These are phyloP conservation scores for Neosalanx taihuensis DNA, from an alignment of 2,797 vertebrate species.

Conservation along the genomic window DNA sequence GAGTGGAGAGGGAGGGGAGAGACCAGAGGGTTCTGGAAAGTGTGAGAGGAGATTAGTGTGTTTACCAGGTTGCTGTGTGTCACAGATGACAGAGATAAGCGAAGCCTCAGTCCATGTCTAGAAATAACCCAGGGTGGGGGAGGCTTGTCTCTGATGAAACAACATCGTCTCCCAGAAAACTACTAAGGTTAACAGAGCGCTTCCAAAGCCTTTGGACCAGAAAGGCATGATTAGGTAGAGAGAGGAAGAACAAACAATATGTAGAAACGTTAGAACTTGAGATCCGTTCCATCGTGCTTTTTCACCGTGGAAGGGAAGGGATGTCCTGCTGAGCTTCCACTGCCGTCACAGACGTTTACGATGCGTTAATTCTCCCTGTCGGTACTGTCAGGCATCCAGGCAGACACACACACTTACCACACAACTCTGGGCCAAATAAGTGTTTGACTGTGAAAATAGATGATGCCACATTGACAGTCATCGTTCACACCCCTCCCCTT, in stretches of 20 bases:
- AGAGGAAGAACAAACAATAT: not conserved
- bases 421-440: not conserved
- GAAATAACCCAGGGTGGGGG: slow-evolving; percentile 70
- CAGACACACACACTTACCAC: not conserved
- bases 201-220: not conserved
- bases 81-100: slow-evolving; percentile 48
- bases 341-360: not conserved
- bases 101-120: slow-evolving; percentile 65
- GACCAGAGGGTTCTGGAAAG: not conserved
- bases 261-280: not conserved
- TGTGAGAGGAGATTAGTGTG: slow-evolving; percentile 18
- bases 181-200: slow-evolving; percentile 34
- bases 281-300: not conserved
- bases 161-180: slow-evolving; percentile 36
- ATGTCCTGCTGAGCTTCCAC: not conserved
- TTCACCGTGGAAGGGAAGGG: not conserved
- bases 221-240: not conserved
- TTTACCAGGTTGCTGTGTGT: slow-evolving; percentile 50
- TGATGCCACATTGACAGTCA: not conserved
- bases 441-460: not conserved
- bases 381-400: not conserved
- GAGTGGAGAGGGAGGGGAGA: not conserved
- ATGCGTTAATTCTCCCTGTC: not conserved
- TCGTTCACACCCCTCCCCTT: no score
- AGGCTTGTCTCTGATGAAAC: slow-evolving; percentile 44